Evolutionary conservation across 2,888 invertebrate species (phyloP).

Genomic region (Protonemura montana): DNA sequence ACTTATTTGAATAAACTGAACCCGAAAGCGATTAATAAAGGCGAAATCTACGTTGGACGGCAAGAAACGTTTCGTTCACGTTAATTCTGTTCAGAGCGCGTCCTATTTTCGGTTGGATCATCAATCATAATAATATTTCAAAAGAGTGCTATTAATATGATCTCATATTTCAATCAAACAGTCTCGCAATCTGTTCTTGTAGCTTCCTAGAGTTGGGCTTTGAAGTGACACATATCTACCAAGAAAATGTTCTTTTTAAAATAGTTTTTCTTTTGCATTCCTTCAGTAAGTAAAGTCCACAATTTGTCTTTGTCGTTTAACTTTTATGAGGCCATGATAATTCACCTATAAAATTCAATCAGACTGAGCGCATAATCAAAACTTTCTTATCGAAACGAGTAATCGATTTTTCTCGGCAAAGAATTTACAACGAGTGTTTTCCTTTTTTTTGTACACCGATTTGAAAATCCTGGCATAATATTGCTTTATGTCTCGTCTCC

Average conservation of each 20-base stretch:
- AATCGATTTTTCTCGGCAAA: not conserved
- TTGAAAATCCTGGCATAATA: not conserved
- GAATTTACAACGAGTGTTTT: not conserved
- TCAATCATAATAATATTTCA: not conserved
- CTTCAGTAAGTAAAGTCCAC: not conserved
- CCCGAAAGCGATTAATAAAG: not conserved
- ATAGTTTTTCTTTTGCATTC: not conserved
- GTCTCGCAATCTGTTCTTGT: not conserved
- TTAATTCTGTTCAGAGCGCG: not conserved
- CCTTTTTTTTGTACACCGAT: not conserved
- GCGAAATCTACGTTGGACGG: not conserved
- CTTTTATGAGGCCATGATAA: not conserved
- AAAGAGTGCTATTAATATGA: not conserved
- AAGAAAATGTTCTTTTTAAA: not conserved
- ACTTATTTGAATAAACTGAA: too few species aligned
- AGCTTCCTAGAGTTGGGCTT: not conserved
- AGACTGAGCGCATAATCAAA: not conserved
- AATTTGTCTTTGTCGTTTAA: conserved; percentile 18
- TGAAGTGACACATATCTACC: conserved; percentile 7
- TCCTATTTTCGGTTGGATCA: not conserved
- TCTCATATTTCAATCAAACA: not conserved
- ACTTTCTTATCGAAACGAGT: not conserved
- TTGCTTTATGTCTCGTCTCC: not conserved
- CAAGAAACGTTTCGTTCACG: not conserved
- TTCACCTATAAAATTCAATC: not conserved